These are phyloP conservation scores for Burhinus bistriatus DNA, from an alignment of 2,113 vertebrate species.

Conservation along the genomic window DNA sequence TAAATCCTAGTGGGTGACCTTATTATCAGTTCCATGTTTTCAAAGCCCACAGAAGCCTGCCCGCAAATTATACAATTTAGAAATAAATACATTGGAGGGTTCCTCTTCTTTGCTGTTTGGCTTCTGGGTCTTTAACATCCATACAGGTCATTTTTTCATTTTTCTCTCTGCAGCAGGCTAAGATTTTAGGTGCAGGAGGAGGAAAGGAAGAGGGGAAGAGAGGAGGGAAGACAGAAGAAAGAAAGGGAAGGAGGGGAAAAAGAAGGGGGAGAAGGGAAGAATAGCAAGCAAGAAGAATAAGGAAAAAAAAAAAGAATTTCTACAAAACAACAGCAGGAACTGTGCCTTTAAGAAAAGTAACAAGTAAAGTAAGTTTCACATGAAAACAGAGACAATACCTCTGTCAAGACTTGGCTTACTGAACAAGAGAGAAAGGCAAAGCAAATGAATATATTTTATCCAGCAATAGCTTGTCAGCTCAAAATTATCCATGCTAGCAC, in stretches of 20 bases:
- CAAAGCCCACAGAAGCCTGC: not conserved
- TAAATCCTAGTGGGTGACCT: conserved; percentile 20
- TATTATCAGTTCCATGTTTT: not conserved
- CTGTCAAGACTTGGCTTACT: not conserved
- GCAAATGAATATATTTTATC: not conserved
- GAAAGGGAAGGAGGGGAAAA: not conserved
- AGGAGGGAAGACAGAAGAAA: not conserved
- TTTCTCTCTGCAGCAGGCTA: not conserved
- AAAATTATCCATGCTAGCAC: not conserved
- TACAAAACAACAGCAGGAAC: not conserved
- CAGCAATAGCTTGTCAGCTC: not conserved
- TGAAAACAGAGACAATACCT: not conserved
- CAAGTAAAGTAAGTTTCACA: not conserved
- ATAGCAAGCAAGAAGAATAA: not conserved
- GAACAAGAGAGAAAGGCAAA: not conserved
- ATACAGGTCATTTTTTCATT: not conserved
- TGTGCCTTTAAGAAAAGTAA: not conserved
- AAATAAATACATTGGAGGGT: not conserved
- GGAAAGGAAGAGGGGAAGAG: not conserved
- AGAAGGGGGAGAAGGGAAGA: not conserved
- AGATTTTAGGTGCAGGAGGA: not conserved
- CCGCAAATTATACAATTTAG: not conserved
- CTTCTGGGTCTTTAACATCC: not conserved
- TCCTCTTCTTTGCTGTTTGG: not conserved
- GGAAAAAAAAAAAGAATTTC: not conserved